These are phyloP conservation scores for Herpailurus yagouaroundi DNA, from an alignment of 2,113 vertebrate genomes.

Conservation along the genomic window DNA sequence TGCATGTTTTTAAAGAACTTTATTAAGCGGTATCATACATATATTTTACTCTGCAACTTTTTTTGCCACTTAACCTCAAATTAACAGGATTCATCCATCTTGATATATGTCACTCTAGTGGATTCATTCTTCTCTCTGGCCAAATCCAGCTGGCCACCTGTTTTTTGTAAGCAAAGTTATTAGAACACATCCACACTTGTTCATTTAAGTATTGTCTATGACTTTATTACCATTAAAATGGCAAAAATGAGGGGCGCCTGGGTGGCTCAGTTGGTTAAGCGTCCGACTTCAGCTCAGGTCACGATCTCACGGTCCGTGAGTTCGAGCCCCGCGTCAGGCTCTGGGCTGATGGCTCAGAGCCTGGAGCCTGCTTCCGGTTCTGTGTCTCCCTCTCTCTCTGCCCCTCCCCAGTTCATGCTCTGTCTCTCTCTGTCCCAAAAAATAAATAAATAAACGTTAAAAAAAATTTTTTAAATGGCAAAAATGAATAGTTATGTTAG, in stretches of 20 bases:
- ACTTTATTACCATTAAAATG: not conserved
- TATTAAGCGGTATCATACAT: not conserved
- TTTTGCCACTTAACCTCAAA: not conserved
- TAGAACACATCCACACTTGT: not conserved
- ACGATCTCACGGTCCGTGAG: no score
- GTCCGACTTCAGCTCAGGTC: no score
- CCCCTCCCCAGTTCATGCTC: no score
- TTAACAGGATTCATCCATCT: not conserved
- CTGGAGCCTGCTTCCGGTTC: no score
- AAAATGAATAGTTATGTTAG: not conserved
- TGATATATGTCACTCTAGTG: not conserved
- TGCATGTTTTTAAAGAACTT: not conserved
- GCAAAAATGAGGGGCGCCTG: no score
- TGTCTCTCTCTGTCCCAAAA: no score
- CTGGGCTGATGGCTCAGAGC: no score
- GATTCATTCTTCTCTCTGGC: not conserved
- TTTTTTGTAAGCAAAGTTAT: slow-evolving; percentile 26
- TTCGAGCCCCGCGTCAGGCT: no score
- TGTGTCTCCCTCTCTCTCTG: no score
- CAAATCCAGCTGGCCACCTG: not conserved
- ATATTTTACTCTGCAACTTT: not conserved
- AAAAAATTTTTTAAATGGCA: no score
- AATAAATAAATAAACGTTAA: no score
- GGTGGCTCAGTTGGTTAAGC: no score
- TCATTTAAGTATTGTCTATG: not conserved